Base-by-base conservation (phyloP, 2,113 vertebrate genomes). In the Willisornis vidua region DNA sequence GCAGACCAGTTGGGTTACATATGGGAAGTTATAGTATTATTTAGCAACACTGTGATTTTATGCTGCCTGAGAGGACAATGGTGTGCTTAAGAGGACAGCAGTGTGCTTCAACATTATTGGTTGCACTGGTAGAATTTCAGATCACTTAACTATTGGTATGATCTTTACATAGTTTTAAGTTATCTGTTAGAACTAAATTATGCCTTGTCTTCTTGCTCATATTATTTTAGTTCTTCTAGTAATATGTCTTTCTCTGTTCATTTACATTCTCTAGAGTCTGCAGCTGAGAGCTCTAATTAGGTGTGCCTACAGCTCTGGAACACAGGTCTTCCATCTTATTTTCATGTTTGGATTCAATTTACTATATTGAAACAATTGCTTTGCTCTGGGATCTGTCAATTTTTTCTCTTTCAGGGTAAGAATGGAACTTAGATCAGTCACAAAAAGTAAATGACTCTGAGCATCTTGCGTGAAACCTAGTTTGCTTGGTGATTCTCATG, bases 261-360 rank as follows among this genome's bases (percentile, higher is more conserved):
- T 90, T 54, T 91, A 62, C 57, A 83, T 70, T 85, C 31, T 85
- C 67, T 86, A 65, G 43, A 75, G 22, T 43, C 58, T 90, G 82
- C 52, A 84, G 48, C 68, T 5, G 11, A 83, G 59, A 76, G 37
- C 33, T 91, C 75, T 95, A 88, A 90, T 96, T 92, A 96, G 85
- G 88, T 85, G 48, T 82, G 57, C 62, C 84, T 91, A 91, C 70
- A 91, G 54, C 48, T 88, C 66, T 90, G 65, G 43, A 74, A 94
- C 87, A 76, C 61, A 87, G n/a, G 45, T 85, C 78, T 96, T 95
- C 87, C 87, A 91, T 71, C 63, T 91, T 55, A 89, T 93, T 95
- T 97, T 90, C 37, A 43, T 89, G 68, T 93, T 94, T 95, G 65
- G 59, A 87, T 89, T 96, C 87, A 82, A 71, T 86, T 93, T 94